Percentiles rank a stretch among this genome's conserved stretches.
phyloP scores from a whole-genome alignment of 1,140 invertebrate genomes.

The Micrasema longulum region DNA sequence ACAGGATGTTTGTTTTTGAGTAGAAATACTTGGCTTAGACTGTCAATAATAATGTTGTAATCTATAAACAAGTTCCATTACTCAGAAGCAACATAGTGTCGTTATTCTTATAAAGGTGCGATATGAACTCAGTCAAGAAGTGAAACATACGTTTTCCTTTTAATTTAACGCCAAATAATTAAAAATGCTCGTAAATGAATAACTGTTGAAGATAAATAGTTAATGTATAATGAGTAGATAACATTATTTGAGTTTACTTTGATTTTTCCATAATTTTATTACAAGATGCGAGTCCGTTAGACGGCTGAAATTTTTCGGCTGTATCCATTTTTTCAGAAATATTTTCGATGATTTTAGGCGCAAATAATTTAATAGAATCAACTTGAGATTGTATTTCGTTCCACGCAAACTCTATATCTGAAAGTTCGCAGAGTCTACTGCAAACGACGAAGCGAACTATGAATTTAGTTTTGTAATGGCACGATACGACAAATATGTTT shows the following conservation, averaged over 20 bases:
- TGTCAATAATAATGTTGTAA: neutral
- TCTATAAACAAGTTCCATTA: too few species aligned
- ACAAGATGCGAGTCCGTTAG: neutral
- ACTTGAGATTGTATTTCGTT: conserved; percentile 77
- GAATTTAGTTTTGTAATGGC: conserved; percentile 74
- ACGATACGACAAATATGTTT: conserved; percentile 87
- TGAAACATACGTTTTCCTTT: too few species aligned
- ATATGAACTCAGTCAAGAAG: too few species aligned
- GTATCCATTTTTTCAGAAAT: conserved; percentile 51
- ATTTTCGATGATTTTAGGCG: conserved; percentile 53
- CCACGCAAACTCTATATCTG: conserved; percentile 87
- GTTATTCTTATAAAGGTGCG: too few species aligned
- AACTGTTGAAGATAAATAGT: too few species aligned
- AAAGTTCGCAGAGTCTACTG: conserved; percentile 74
- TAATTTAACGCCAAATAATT: too few species aligned
- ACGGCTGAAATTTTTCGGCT: conserved; percentile 27
- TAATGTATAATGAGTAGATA: neutral
- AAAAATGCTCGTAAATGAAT: too few species aligned
- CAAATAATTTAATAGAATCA: conserved; percentile 35
- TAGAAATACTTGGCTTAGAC: too few species aligned
- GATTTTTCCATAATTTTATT: conserved; percentile 27
- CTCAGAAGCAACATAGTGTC: too few species aligned
- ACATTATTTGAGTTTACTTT: neutral
- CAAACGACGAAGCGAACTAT: conserved; percentile 89
- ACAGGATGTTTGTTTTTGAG: neutral